A percentile compares a stretch with the other conserved stretches of the same genome.
Evolutionary conservation across 1,140 invertebrate species (phyloP).

Genomic region (Procambarus clarkii): DNA sequence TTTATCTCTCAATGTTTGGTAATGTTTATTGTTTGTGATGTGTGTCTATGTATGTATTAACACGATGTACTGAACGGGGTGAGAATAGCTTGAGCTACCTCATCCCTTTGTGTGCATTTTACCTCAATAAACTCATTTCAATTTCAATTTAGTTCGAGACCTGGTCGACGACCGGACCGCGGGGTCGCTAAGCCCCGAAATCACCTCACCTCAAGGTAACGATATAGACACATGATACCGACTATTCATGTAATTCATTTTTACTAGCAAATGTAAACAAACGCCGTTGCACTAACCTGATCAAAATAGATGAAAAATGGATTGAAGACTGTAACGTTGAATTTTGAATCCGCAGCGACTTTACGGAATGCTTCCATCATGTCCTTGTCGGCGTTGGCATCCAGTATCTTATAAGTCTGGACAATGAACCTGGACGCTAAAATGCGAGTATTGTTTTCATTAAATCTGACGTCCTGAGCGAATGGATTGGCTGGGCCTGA

Average conservation of each 20-base stretch:
- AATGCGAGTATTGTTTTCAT: constrained; percentile 84
- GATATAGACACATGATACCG: neutral
- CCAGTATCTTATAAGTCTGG: constrained; percentile 91
- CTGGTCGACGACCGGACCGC: too few species aligned
- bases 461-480: constrained; percentile 88
- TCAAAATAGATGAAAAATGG: constrained; percentile 97
- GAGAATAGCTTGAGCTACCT: too few species aligned
- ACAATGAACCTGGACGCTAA: constrained; percentile 90
- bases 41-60: too few species aligned
- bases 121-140: too few species aligned
- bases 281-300: constrained; percentile 79
- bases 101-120: too few species aligned
- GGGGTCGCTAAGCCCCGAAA: neutral
- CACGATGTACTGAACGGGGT: too few species aligned
- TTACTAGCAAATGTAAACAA: neutral
- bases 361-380: constrained; percentile 89
- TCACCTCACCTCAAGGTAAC: neutral
- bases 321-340: constrained; percentile 94
- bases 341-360: constrained; percentile 85
- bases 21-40: too few species aligned
- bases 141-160: too few species aligned
- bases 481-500: constrained; percentile 77
- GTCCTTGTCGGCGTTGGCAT: constrained; percentile 92
- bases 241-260: neutral
- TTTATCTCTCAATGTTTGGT: too few species aligned